These are phyloP conservation scores for Eulimnadia texana DNA, from an alignment of 1,140 invertebrate genomes.

Conservation along the genomic window DNA sequence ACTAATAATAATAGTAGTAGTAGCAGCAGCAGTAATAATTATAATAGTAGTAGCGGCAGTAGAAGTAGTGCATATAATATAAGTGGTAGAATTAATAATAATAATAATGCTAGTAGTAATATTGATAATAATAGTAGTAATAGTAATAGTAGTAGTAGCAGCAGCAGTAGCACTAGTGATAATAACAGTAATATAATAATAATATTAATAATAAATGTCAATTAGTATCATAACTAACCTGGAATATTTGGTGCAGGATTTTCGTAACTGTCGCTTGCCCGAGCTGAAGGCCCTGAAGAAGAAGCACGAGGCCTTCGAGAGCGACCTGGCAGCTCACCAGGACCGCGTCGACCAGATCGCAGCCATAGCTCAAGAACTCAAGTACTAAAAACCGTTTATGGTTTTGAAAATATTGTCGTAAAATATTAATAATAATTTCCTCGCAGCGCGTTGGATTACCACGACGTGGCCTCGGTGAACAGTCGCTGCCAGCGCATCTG, in stretches of 20 bases:
- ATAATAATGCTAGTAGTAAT: no score
- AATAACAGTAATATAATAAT: no score
- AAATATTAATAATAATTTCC: no score
- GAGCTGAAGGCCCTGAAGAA: conserved; percentile 96
- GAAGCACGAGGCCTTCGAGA: conserved; percentile 99
- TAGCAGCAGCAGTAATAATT: conserved; percentile 2
- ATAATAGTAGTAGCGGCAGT: no score
- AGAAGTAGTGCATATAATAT: no score
- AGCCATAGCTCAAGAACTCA: conserved; percentile 96
- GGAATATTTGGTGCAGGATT: conserved; percentile 12
- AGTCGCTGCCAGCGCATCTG: conserved; percentile 89
- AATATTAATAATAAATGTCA: conserved; percentile 23
- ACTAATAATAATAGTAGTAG: no score
- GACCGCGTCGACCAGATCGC: conserved; percentile 98
- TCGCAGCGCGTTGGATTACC: conserved; percentile 80
- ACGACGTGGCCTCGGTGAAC: conserved; percentile 88
- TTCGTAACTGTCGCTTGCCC: conserved; percentile 61
- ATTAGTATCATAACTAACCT: neutral
- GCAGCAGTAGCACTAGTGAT: no score
- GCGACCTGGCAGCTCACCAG: conserved; percentile 91
- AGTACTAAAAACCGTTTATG: no score
- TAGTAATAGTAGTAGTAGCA: no score
- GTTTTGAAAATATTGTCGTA: no score
- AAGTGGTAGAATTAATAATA: no score
- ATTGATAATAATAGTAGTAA: no score